Percentiles rank a stretch among this genome's conserved stretches.
phyloP scores from a whole-genome alignment of 1,140 invertebrate genomes.

The Oreohelix idahoensis region DNA sequence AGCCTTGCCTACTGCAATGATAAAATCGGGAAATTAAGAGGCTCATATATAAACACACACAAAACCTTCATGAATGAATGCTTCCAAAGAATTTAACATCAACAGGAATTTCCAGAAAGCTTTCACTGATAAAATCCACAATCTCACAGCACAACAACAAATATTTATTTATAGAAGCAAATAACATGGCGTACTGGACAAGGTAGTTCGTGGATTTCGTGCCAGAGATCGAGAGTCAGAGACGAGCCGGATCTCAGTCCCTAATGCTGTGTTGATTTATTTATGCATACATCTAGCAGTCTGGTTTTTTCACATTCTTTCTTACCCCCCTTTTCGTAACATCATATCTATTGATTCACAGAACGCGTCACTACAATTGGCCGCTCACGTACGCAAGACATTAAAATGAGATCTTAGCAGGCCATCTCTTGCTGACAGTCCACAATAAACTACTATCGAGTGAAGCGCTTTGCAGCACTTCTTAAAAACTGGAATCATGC shows the following conservation, averaged over 20 bases:
- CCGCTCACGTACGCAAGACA: not conserved
- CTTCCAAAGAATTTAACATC: too few species aligned
- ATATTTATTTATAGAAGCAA: not conserved
- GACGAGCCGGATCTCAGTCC: too few species aligned
- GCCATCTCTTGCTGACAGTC: not conserved
- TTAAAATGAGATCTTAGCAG: too few species aligned
- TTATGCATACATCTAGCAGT: not conserved
- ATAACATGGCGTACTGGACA: not conserved
- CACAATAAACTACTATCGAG: not conserved
- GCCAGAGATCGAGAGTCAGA: not conserved
- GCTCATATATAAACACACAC: too few species aligned
- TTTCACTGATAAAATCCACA: too few species aligned
- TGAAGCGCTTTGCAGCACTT: not conserved
- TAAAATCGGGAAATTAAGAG: too few species aligned
- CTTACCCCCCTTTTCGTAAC: not conserved
- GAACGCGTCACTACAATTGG: slow-evolving; percentile 3
- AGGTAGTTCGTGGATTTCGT: not conserved
- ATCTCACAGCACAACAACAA: too few species aligned
- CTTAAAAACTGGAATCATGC: not conserved
- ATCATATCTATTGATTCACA: not conserved
- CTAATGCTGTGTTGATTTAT: too few species aligned
- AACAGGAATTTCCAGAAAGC: too few species aligned
- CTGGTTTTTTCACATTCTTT: not conserved
- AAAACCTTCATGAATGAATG: too few species aligned
- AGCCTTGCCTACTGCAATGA: too few species aligned